These are phyloP conservation scores for Euborellia annulipes DNA, from an alignment of 1,140 invertebrate species.

Conservation along the genomic window DNA sequence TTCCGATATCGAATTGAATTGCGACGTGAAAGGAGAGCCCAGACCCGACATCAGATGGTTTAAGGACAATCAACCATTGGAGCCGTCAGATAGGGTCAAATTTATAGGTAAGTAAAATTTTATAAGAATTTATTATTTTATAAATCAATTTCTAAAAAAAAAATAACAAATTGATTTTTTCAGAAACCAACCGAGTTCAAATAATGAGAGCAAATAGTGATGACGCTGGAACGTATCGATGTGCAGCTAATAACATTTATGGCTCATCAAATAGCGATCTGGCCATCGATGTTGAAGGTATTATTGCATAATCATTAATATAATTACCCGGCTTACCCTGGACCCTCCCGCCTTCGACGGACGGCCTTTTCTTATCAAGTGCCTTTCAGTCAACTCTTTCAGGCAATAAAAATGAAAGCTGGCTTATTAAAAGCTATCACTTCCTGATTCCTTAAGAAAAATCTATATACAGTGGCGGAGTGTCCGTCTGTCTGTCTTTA, in stretches of 20 bases:
- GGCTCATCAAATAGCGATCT: conserved; percentile 41
- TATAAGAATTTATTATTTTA: not conserved
- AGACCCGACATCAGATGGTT: conserved; percentile 57
- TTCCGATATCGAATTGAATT: conserved; percentile 50
- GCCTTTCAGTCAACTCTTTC: too few species aligned
- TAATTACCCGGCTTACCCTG: too few species aligned
- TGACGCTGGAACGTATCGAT: conserved; percentile 64
- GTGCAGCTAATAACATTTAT: conserved; percentile 56
- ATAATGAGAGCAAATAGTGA: conserved; percentile 41
- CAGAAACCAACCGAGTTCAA: conserved; percentile 48
- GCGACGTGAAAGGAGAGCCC: conserved; percentile 60
- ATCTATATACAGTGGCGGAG: too few species aligned
- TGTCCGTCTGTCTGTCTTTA: too few species aligned
- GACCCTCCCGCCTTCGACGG: too few species aligned
- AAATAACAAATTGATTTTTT: conserved; percentile 2
- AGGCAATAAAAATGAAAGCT: too few species aligned
- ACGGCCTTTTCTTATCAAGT: too few species aligned
- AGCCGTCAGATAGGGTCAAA: conserved; percentile 31
- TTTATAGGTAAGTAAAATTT: conserved; percentile 37
- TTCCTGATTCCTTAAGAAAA: too few species aligned
- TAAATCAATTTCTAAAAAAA: not conserved
- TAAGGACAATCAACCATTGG: conserved; percentile 45
- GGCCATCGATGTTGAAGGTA: conserved; percentile 53
- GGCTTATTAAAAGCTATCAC: too few species aligned
- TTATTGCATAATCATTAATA: too few species aligned